These are phyloP conservation scores for Spea bombifrons DNA, from an alignment of 2,113 vertebrate species.

Conservation along the genomic window DNA sequence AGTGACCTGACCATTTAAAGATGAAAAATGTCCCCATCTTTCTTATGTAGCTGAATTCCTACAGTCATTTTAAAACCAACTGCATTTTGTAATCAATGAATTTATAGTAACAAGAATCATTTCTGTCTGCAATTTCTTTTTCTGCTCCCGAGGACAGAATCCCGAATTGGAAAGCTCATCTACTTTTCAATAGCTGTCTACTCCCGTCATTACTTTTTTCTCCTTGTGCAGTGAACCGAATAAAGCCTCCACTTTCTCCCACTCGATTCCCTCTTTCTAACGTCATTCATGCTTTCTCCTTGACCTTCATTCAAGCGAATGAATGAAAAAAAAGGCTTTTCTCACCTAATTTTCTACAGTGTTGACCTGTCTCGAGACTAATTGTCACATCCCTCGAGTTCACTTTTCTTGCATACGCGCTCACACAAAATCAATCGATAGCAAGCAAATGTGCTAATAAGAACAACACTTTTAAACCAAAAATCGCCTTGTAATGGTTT, in stretches of 20 bases:
- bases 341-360: neutral
- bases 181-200: neutral
- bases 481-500: too few species aligned
- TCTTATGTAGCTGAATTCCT: neutral
- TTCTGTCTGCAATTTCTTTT: neutral
- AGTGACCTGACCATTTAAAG: neutral
- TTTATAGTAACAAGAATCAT: neutral
- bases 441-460: too few species aligned
- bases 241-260: neutral
- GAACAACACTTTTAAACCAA: too few species aligned
- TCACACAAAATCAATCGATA: too few species aligned
- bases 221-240: slow-evolving; percentile 5
- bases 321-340: neutral
- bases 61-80: neutral
- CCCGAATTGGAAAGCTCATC: neutral
- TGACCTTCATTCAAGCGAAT: slow-evolving; percentile 23
- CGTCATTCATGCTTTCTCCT: slow-evolving; percentile 9
- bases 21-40: neutral
- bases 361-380: too few species aligned
- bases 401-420: too few species aligned
- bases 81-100: neutral
- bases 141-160: neutral
- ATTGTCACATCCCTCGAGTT: too few species aligned
- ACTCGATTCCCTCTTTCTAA: neutral
- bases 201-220: neutral